These are phyloP conservation scores for Muscina levida DNA, from an alignment of 2,888 invertebrate species.

Conservation along the genomic window DNA sequence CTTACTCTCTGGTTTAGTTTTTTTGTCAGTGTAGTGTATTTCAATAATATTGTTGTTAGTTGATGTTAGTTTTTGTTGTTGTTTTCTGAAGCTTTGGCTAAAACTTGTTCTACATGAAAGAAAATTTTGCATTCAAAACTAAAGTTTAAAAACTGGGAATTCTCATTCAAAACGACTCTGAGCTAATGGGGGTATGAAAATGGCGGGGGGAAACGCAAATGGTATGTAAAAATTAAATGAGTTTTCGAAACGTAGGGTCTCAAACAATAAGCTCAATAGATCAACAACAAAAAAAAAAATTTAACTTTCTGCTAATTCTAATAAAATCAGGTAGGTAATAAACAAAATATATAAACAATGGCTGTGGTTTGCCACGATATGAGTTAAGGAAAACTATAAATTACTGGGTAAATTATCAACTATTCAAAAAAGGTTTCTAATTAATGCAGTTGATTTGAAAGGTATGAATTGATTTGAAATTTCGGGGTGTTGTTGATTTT, in stretches of 20 bases:
- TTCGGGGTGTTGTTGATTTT: background rate
- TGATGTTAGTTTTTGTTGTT: too few species aligned
- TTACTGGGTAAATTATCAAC: background rate
- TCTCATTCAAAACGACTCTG: constrained; percentile 9
- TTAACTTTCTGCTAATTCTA: too few species aligned
- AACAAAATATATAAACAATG: too few species aligned
- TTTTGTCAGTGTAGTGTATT: too few species aligned
- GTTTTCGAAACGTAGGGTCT: too few species aligned
- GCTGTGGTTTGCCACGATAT: too few species aligned
- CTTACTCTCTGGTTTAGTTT: background rate
- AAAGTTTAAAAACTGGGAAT: background rate
- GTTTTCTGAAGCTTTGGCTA: background rate
- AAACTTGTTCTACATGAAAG: too few species aligned
- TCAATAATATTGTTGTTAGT: too few species aligned
- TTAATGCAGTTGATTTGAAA: constrained; percentile 14
- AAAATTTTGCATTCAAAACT: constrained; percentile 15
- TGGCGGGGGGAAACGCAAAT: background rate
- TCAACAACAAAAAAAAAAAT: too few species aligned
- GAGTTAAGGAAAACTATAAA: too few species aligned
- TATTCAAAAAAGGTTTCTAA: background rate
- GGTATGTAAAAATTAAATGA: background rate
- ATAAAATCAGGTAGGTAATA: too few species aligned
- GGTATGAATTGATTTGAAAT: background rate
- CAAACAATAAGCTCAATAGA: too few species aligned
- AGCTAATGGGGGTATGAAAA: constrained; percentile 2